A percentile compares a stretch with the other conserved stretches of the same genome.
phyloP scores from a whole-genome alignment of 2,888 invertebrate genomes.

The Andrena bucephala region DNA sequence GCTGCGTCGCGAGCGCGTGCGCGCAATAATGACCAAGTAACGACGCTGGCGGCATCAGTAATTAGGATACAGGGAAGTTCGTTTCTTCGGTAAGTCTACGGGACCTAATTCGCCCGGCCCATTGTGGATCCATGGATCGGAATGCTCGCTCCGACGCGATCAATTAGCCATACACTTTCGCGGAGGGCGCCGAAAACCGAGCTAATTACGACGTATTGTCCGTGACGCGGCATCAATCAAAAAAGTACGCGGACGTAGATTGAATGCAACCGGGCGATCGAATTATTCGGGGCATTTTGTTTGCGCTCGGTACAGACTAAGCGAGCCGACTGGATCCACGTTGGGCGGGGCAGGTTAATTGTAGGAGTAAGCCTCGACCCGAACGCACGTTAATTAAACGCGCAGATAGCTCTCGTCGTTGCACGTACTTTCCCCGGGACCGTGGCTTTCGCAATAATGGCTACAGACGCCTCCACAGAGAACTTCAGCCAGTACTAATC shows the following conservation, averaged over 20 bases:
- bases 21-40: slow-evolving; percentile 42
- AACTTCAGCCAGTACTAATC: slow-evolving; percentile 69
- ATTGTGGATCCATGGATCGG: slow-evolving; percentile 12
- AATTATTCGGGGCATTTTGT: slow-evolving; percentile 32
- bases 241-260: neutral
- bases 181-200: neutral
- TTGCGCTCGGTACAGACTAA: slow-evolving; percentile 17
- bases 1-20: slow-evolving; percentile 26
- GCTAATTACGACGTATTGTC: neutral
- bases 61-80: slow-evolving; percentile 37
- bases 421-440: slow-evolving; percentile 65
- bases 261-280: neutral
- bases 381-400: slow-evolving; percentile 72
- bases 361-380: slow-evolving; percentile 63
- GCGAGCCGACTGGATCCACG: slow-evolving; percentile 34
- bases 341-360: slow-evolving; percentile 45
- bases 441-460: slow-evolving; percentile 73
- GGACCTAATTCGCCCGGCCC: slow-evolving; percentile 13
- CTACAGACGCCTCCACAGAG: slow-evolving; percentile 64
- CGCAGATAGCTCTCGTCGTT: slow-evolving; percentile 66
- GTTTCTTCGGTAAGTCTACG: slow-evolving; percentile 24
- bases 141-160: slow-evolving; percentile 13
- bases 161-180: slow-evolving; percentile 5
- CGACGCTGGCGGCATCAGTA: slow-evolving; percentile 41
- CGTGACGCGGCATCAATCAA: neutral